Conservation (phyloP, 2,888 invertebrate genomes). For the Asteroscopus sphinx region DNA sequence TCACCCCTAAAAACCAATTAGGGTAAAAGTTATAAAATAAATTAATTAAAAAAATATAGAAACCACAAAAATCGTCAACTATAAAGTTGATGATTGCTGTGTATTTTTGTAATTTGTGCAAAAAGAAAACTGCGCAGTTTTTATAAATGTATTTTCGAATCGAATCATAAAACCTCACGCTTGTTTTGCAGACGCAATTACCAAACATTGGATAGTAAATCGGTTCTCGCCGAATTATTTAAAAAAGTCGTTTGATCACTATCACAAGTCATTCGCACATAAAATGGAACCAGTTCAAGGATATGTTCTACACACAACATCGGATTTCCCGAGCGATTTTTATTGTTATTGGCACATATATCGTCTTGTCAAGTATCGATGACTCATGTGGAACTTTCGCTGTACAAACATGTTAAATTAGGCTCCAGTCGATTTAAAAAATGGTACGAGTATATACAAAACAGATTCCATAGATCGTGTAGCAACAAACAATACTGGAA, state of each 20-base stretch:
- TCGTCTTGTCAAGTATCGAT: slow-evolving; percentile 62
- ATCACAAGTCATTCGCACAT: slow-evolving; percentile 48
- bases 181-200: slow-evolving; percentile 32
- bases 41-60: too few species aligned
- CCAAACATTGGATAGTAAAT: slow-evolving; percentile 34
- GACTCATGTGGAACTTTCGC: slow-evolving; percentile 53
- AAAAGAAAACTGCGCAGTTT: slow-evolving; percentile 3
- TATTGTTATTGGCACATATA: slow-evolving; percentile 69
- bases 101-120: background rate
- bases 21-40: slow-evolving; percentile 5
- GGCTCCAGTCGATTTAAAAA: background rate
- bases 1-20: slow-evolving; percentile 21
- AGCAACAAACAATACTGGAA: background rate
- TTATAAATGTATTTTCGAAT: slow-evolving; percentile 2
- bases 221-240: slow-evolving; percentile 36
- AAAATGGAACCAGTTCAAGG: slow-evolving; percentile 77
- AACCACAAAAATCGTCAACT: too few species aligned
- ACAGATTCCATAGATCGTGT: background rate
- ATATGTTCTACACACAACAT: slow-evolving; percentile 59
- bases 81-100: too few species aligned
- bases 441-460: slow-evolving; percentile 9
- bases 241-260: slow-evolving; percentile 41
- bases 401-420: slow-evolving; percentile 22
- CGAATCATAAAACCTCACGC: slow-evolving; percentile 6
- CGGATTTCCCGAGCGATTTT: slow-evolving; percentile 69